These are phyloP conservation scores for Cetoscarus ocellatus DNA, from an alignment of 2,797 vertebrate species.

Conservation along the genomic window DNA sequence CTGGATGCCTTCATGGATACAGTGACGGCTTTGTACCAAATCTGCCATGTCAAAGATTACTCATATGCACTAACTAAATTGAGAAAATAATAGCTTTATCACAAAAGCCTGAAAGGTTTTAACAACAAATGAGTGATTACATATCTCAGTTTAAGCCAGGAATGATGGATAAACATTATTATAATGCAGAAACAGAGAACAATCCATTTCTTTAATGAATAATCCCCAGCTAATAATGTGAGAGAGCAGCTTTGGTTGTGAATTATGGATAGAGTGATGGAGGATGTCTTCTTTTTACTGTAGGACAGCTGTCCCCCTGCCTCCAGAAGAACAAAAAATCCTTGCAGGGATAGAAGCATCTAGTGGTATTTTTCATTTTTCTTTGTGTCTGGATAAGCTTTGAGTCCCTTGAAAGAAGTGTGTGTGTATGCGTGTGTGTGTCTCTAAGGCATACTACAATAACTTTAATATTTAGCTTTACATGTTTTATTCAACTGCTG, in stretches of 20 bases:
- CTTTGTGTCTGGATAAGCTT: constrained; percentile 8
- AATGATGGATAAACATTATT: constrained; percentile 63
- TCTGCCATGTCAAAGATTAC: constrained; percentile 35
- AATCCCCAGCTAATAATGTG: constrained; percentile 55
- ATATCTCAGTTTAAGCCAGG: constrained; percentile 29
- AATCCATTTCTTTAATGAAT: constrained; percentile 66
- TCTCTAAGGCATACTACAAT: background rate
- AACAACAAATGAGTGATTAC: constrained; percentile 34
- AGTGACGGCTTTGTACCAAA: constrained; percentile 3
- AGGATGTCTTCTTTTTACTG: background rate
- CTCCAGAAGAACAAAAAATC: background rate
- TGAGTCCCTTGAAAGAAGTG: background rate
- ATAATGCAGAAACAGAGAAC: constrained; percentile 69
- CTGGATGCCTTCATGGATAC: constrained; percentile 14
- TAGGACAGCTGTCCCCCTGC: background rate
- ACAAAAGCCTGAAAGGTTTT: constrained; percentile 12
- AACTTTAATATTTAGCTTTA: constrained; percentile 5
- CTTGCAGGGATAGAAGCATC: background rate
- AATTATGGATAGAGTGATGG: constrained; percentile 40
- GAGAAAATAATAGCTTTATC: constrained; percentile 10
- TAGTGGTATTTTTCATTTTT: background rate
- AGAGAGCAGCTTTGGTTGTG: constrained; percentile 37
- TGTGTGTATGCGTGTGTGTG: background rate
- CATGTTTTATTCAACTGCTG: background rate
- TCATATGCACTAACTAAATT: constrained; percentile 35